phyloP scores from a whole-genome alignment of 2,113 vertebrate species.

The Phylloscopus whistleri region DNA sequence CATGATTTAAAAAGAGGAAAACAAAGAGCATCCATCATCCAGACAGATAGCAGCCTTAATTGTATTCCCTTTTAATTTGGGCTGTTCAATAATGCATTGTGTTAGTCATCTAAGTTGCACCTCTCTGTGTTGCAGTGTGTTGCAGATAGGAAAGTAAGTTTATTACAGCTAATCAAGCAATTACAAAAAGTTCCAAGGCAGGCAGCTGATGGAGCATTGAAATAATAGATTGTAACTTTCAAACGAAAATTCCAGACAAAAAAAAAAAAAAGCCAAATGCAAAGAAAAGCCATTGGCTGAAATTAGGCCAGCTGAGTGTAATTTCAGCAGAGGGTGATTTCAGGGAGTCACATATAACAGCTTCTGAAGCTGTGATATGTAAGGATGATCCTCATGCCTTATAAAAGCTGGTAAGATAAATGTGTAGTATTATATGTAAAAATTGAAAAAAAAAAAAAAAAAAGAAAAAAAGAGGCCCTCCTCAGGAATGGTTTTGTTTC shows the following conservation, averaged over 20 bases:
- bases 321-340: not conserved
- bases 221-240: not conserved
- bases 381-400: not conserved
- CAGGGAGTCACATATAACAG: not conserved
- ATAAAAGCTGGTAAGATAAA: not conserved
- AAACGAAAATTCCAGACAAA: not conserved
- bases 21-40: slow-evolving; percentile 21
- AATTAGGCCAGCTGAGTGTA: not conserved
- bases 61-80: slow-evolving; percentile 54
- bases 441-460: not conserved
- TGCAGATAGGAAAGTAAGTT: slow-evolving; percentile 20
- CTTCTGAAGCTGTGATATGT: not conserved
- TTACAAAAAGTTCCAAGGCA: not conserved
- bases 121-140: not conserved
- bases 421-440: not conserved
- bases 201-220: not conserved
- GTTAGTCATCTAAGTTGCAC: slow-evolving; percentile 40
- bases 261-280: not conserved
- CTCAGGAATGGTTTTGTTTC: not conserved
- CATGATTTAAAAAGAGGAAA: slow-evolving; percentile 36
- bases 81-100: slow-evolving; percentile 40
- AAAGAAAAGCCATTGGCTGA: not conserved
- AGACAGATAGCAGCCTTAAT: slow-evolving; percentile 47
- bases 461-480: not conserved
- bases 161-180: slow-evolving; percentile 48